These are phyloP conservation scores for Mamestra configurata DNA, from an alignment of 1,140 invertebrate species.

Conservation along the genomic window DNA sequence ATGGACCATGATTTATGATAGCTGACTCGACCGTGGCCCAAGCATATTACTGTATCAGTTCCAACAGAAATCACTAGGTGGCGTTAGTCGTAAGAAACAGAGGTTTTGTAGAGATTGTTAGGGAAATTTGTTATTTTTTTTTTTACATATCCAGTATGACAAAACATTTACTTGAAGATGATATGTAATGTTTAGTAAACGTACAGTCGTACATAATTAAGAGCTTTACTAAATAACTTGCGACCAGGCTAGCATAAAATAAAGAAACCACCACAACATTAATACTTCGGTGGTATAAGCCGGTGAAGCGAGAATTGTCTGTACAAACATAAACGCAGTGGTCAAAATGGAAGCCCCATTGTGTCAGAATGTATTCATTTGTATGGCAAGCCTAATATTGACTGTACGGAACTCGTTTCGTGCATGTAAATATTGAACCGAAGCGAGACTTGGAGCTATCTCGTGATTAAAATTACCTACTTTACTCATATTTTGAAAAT, in stretches of 20 bases:
- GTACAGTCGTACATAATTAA: background rate
- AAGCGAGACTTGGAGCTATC: slow-evolving; percentile 59
- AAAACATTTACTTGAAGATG: background rate
- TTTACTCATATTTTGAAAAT: background rate
- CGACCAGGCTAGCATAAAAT: slow-evolving; percentile 69
- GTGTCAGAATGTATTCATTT: slow-evolving; percentile 87
- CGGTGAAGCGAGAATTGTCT: slow-evolving; percentile 79
- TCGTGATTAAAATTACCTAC: slow-evolving; percentile 64
- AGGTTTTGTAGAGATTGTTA: background rate
- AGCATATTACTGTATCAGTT: slow-evolving; percentile 15
- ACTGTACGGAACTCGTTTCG: slow-evolving; percentile 81
- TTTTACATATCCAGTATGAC: background rate
- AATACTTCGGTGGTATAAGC: slow-evolving; percentile 78
- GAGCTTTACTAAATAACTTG: slow-evolving; percentile 11
- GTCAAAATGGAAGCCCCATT: slow-evolving; percentile 86
- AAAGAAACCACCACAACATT: slow-evolving; percentile 62
- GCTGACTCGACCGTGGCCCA: background rate
- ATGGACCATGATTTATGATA: slow-evolving; percentile 36
- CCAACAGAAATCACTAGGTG: slow-evolving; percentile 12
- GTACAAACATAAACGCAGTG: slow-evolving; percentile 76
- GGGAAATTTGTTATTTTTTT: background rate
- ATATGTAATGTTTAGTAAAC: slow-evolving; percentile 21
- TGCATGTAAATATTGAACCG: slow-evolving; percentile 73
- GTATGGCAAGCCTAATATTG: slow-evolving; percentile 84
- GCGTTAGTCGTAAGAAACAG: background rate